Evolutionary conservation across 2,888 invertebrate species (phyloP).

Genomic region (Rhamphomyia laevipes): DNA sequence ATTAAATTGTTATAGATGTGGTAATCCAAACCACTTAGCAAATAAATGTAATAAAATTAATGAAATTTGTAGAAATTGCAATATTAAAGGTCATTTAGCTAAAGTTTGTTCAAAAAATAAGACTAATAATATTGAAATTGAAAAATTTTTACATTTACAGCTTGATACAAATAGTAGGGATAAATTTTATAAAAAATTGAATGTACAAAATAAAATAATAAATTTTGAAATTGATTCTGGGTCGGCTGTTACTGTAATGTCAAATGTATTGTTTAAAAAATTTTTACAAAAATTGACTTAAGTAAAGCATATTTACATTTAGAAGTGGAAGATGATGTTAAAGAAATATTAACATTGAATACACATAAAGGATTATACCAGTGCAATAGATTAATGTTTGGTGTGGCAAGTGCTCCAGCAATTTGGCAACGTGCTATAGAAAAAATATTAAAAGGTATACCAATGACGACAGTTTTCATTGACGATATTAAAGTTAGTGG

Average conservation of each 20-base stretch:
- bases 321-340: constrained; percentile 20
- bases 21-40: neutral
- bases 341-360: constrained; percentile 19
- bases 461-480: constrained; percentile 21
- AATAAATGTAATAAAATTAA: neutral
- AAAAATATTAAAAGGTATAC: constrained; percentile 21
- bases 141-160: neutral
- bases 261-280: neutral
- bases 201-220: neutral
- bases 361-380: constrained; percentile 27
- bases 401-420: constrained; percentile 27
- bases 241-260: neutral
- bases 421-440: constrained; percentile 28
- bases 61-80: neutral
- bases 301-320: constrained; percentile 26
- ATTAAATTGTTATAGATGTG: neutral
- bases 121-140: neutral
- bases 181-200: neutral
- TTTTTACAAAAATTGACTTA: constrained; percentile 21
- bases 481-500: constrained; percentile 24
- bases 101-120: neutral
- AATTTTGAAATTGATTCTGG: neutral
- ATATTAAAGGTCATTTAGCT: neutral
- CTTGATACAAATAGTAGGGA: neutral
- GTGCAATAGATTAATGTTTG: constrained; percentile 27